A percentile compares a stretch with the other conserved stretches of the same genome.
Evolutionary conservation across 2,797 vertebrate species (phyloP).

Genomic region (Ceryle rudis): DNA sequence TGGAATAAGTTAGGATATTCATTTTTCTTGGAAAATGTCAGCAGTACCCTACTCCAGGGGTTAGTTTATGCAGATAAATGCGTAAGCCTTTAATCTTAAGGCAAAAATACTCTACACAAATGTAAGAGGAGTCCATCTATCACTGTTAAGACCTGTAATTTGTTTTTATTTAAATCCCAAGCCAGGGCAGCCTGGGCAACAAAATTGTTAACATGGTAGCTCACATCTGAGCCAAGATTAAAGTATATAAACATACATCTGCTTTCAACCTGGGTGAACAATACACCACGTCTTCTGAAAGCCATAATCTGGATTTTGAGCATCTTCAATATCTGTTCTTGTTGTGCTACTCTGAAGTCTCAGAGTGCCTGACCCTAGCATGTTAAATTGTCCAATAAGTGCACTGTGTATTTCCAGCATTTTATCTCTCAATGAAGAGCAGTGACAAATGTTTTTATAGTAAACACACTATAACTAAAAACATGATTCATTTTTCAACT

Average conservation of each 20-base stretch:
- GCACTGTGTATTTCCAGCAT: not conserved
- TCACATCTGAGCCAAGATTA: conserved; percentile 76
- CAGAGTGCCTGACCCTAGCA: conserved; percentile 4
- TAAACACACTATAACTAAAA: conserved; percentile 19
- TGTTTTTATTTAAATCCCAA: conserved; percentile 85
- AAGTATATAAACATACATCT: conserved; percentile 61
- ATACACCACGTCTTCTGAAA: conserved; percentile 12
- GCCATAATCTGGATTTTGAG: conserved; percentile 37
- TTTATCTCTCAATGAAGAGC: conserved; percentile 58
- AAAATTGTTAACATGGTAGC: conserved; percentile 74
- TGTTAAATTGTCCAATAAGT: conserved; percentile 40
- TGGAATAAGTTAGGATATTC: conserved; percentile 95
- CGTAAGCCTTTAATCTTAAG: conserved; percentile 84
- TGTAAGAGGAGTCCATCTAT: conserved; percentile 83
- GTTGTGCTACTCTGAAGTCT: conserved; percentile 29
- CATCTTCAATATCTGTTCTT: conserved; percentile 38
- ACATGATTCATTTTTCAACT: conserved; percentile 39
- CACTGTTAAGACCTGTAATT: conserved; percentile 86
- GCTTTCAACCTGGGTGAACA: conserved; percentile 64
- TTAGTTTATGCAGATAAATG: conserved; percentile 93
- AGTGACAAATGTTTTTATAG: conserved; percentile 53
- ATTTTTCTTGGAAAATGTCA: conserved; percentile 95
- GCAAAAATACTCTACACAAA: conserved; percentile 82
- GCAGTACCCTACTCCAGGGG: conserved; percentile 85
- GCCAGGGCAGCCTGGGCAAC: conserved; percentile 75